phyloP scores from a whole-genome alignment of 1,140 invertebrate genomes.

The Ceratitis capitata region DNA sequence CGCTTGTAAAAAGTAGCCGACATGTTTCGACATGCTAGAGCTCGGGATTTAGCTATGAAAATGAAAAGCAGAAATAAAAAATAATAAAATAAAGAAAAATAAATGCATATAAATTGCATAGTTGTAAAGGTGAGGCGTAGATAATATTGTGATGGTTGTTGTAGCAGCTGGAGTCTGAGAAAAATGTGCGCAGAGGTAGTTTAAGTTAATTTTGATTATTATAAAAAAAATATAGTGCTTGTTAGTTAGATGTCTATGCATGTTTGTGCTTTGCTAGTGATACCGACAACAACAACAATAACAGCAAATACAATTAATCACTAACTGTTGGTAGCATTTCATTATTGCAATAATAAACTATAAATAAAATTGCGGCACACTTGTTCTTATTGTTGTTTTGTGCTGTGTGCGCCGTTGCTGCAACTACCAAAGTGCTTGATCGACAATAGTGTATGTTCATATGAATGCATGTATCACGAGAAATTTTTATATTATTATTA shows the following conservation, averaged over 20 bases:
- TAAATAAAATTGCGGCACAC: not conserved
- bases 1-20: not conserved
- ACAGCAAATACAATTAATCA: not conserved
- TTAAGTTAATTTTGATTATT: not conserved
- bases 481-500: not conserved
- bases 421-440: not conserved
- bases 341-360: not conserved
- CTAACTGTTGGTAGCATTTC: not conserved
- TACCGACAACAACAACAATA: not conserved
- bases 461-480: not conserved
- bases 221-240: not conserved
- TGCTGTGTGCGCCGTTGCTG: not conserved
- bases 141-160: no score
- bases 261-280: not conserved
- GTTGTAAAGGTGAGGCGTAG: not conserved
- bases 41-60: not conserved
- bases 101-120: not conserved
- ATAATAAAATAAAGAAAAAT: no score
- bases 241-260: not conserved
- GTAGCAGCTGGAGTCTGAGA: not conserved
- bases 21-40: conserved; percentile 23
- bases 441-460: not conserved
- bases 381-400: not conserved
- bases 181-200: not conserved
- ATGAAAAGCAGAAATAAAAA: not conserved